Base-by-base conservation (phyloP, 2,888 invertebrate genomes). In the Acheta domesticus region DNA sequence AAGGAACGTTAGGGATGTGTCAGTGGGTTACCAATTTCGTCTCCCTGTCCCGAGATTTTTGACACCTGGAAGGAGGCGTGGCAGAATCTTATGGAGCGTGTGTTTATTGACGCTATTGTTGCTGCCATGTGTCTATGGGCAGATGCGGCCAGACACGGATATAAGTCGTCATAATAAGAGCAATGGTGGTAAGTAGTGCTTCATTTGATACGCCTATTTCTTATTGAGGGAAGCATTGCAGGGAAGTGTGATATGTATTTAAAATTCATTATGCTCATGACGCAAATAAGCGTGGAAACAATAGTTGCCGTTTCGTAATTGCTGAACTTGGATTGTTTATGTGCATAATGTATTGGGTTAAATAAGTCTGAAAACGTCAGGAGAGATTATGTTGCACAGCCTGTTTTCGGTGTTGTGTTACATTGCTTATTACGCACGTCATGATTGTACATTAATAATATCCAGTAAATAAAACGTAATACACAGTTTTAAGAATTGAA, bases 31-130 rank as follows among this genome's bases (percentile, higher is more conserved):
- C 16, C n/a, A 14, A 62, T 62, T 19, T 62, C 62, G 62, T 16
- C 16, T 14, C 62, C n/a, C 62, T 14, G n/a, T 62, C n/a, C 62
- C 62, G 62, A 62, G 62, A 62, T 62, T 62, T 62, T 62, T 62
- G 62, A 62, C 62, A 62, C 62, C 62, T 62, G 62, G 62, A 19
- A 62, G 62, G 62, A 62, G 62, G 62, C 62, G 62, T 62, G 62
- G 62, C 62, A 62, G 14, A 62, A 16, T 62, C 14, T 62, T 62
- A 62, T 62, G 62, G 62, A 62, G 14, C 62, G n/a, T 62, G n/a
- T 62, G 62, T 62, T 62, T 62, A 19, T n/a, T 62, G 14, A 62
- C 62, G n/a, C 62, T 62, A 14, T n/a, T 62, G 14, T 62, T 62
- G 62, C 62, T 62, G 62, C 62, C 62, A 4, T 62, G n/a, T 62